Evolutionary conservation across 1,140 invertebrate species (phyloP).

Genomic region (Laodelphax striatellus): DNA sequence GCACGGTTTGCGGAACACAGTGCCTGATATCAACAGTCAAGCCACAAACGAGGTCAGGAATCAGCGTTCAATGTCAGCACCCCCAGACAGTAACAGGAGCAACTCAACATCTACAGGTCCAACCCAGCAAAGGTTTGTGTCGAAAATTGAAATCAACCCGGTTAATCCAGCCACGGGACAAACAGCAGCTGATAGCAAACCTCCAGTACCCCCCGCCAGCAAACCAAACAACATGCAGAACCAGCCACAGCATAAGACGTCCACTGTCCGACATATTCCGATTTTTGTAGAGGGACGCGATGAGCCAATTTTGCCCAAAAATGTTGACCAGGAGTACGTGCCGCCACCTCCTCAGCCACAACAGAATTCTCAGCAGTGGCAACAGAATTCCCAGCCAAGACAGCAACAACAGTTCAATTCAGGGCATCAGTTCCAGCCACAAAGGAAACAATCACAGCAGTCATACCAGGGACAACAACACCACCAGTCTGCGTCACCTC

Average conservation of each 20-base stretch:
- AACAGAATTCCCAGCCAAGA: slow-evolving; percentile 22
- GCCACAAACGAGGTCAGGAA: slow-evolving; percentile 31
- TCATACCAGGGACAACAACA: slow-evolving; percentile 12
- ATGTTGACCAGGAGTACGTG: slow-evolving; percentile 14
- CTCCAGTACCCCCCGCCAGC: slow-evolving; percentile 17
- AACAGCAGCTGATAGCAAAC: background rate
- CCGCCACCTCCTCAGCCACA: slow-evolving; percentile 24
- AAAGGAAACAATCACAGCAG: slow-evolving; percentile 21
- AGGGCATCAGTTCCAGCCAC: slow-evolving; percentile 28
- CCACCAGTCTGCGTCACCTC: slow-evolving; percentile 19
- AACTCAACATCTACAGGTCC: no score
- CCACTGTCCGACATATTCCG: slow-evolving; percentile 65
- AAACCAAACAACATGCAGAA: slow-evolving; percentile 25
- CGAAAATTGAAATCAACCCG: slow-evolving; percentile 43
- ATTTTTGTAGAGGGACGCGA: slow-evolving; percentile 77
- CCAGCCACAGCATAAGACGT: slow-evolving; percentile 22
- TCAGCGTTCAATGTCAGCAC: slow-evolving; percentile 57
- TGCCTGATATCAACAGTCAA: slow-evolving; percentile 47
- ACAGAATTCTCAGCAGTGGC: slow-evolving; percentile 22
- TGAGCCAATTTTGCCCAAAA: slow-evolving; percentile 21
- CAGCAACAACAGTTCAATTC: slow-evolving; percentile 28
- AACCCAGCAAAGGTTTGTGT: slow-evolving; percentile 35
- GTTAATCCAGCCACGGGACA: slow-evolving; percentile 17
- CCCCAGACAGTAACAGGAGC: slow-evolving; percentile 38
- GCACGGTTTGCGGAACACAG: slow-evolving; percentile 58